Evolutionary conservation across 2,113 vertebrate genomes (phyloP).

Genomic region (Nipponia nippon): DNA sequence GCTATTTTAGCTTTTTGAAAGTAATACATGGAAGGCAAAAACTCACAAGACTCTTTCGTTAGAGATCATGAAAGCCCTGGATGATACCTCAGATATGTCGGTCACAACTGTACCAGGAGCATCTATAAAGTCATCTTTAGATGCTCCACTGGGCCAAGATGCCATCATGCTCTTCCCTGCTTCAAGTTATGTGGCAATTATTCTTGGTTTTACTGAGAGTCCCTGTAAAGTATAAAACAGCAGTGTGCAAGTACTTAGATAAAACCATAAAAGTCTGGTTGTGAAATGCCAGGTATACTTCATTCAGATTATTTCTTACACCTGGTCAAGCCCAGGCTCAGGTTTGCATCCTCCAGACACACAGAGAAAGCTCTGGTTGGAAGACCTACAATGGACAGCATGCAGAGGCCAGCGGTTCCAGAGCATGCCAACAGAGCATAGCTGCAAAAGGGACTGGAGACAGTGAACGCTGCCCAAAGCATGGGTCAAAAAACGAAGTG

Average conservation of each 20-base stretch:
- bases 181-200: not conserved
- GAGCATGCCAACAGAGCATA: not conserved
- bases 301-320: not conserved
- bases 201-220: not conserved
- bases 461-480: not conserved
- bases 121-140: not conserved
- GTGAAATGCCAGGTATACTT: not conserved
- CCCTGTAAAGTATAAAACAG: not conserved
- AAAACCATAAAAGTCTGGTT: not conserved
- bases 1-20: not conserved
- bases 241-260: not conserved
- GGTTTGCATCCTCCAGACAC: not conserved
- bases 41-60: not conserved
- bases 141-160: not conserved
- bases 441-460: not conserved
- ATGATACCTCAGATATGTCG: not conserved
- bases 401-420: rapidly evolving
- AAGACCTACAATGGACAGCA: not conserved
- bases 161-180: not conserved
- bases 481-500: not conserved
- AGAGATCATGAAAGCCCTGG: not conserved
- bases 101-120: not conserved
- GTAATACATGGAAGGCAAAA: not conserved
- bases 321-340: not conserved
- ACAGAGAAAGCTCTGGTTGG: not conserved